Base-by-base conservation (phyloP, 1,140 invertebrate species). In the Drosophila bocqueti region DNA sequence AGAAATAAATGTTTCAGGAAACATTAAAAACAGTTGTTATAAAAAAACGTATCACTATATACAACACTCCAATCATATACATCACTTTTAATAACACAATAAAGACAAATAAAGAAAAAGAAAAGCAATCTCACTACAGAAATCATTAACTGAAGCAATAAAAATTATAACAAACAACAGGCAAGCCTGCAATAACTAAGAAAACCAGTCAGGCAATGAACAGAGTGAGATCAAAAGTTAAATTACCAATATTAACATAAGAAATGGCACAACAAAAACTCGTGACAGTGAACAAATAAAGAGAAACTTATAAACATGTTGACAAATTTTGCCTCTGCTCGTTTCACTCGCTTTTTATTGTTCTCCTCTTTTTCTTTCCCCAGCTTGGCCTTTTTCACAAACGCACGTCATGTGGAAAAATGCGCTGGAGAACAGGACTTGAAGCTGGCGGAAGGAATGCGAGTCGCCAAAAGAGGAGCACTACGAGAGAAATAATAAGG, bases 241-340 rank as follows among this genome's bases (percentile, higher is more conserved):
- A 64, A 47, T 45, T 55, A 21, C 54, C 55, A 61, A 61, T 66
- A 61, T 66, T 66, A 45, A 45, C 60, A 18, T 61, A 66, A 66
- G 31, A 29, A 52, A 42, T 21, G 8, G 29, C 26, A 46, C 63
- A 63, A 43, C 38, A 38, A 78, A 57, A 26, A 79, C 36, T 55
- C 4, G 15, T 54, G 40, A 5, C 31, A 62, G 11, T 3, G n/a
- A 9, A 43, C 43, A 29, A 21, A 69, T 31, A 45, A 38, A 24
- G 31, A n/a, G 2, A 55, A 42, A 65, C 76, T 76, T 76, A 87
- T 87, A 82, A 87, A 79, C 79, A 85, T 86, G 83, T 87, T 86
- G 79, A 76, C 67, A 87, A 86, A 86, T 87, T 83, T 86, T 55
- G 40, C 64, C 43, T 66, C 26, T 57, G 52, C 34, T 49, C 50